Conservation (phyloP, 2,888 invertebrate genomes). For the Myopa testacea region DNA sequence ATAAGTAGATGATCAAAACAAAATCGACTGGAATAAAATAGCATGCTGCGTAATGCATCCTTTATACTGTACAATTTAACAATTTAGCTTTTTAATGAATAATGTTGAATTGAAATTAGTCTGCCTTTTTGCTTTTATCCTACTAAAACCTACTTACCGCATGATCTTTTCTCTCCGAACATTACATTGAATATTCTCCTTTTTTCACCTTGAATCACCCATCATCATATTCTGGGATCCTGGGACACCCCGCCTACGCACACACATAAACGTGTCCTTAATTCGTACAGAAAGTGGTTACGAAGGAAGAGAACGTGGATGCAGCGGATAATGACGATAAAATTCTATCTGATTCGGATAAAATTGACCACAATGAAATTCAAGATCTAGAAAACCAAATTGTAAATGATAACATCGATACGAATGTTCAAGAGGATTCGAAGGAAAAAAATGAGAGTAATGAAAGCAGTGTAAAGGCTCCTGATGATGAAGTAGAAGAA, state of each 20-base stretch:
- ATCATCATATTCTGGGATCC: neutral
- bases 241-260: neutral
- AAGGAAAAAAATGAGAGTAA: constrained; percentile 37
- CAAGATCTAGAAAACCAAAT: neutral
- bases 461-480: neutral
- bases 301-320: neutral
- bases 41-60: too few relatives aligned
- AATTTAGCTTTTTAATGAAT: neutral
- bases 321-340: neutral
- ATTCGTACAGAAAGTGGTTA: neutral
- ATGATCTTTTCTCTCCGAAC: neutral
- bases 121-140: neutral
- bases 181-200: neutral
- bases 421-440: constrained; percentile 30
- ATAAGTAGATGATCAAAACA: constrained; percentile 20
- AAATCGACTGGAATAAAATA: too few relatives aligned
- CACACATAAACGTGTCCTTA: neutral
- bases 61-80: neutral
- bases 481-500: constrained; percentile 9
- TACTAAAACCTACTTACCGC: neutral
- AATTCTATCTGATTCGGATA: neutral
- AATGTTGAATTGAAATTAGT: too few relatives aligned
- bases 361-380: neutral
- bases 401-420: constrained; percentile 8
- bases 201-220: neutral